Evolutionary conservation across 1,140 invertebrate species (phyloP).

Genomic region (Agrypnia vestita): DNA sequence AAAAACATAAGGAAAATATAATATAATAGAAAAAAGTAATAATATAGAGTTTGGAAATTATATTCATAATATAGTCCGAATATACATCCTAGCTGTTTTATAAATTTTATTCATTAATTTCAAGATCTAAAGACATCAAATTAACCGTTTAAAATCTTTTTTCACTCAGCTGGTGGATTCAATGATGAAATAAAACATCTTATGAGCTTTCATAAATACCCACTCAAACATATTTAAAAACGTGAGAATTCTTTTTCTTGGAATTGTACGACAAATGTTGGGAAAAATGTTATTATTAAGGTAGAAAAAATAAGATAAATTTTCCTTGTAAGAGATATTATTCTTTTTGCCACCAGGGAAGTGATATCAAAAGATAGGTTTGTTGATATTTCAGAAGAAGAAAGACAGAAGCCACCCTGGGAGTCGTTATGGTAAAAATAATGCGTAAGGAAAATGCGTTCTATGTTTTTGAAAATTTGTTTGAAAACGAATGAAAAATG

Average conservation of each 20-base stretch:
- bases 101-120: too few species aligned
- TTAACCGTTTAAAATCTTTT: too few species aligned
- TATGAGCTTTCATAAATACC: background rate
- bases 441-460: slow-evolving; percentile 5
- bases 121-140: too few species aligned
- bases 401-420: slow-evolving; percentile 26
- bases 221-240: background rate
- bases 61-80: too few species aligned
- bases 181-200: too few species aligned
- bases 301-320: slow-evolving; percentile 31
- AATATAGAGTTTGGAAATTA: too few species aligned
- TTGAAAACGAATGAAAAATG: slow-evolving; percentile 1
- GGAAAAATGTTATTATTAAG: background rate
- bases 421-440: slow-evolving; percentile 31
- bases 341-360: slow-evolving; percentile 19
- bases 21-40: too few species aligned
- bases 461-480: slow-evolving; percentile 20
- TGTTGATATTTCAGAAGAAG: slow-evolving; percentile 38
- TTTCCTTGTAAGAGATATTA: slow-evolving; percentile 2
- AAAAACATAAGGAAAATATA: too few species aligned
- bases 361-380: slow-evolving; percentile 38
- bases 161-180: too few species aligned
- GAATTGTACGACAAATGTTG: background rate
- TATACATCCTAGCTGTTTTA: too few species aligned
- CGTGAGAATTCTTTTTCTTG: background rate